Evolutionary conservation across 2,797 vertebrate genomes (phyloP), one percentile per base, ranked within the genome.

Genomic region (Epinephelus awoara): DNA sequence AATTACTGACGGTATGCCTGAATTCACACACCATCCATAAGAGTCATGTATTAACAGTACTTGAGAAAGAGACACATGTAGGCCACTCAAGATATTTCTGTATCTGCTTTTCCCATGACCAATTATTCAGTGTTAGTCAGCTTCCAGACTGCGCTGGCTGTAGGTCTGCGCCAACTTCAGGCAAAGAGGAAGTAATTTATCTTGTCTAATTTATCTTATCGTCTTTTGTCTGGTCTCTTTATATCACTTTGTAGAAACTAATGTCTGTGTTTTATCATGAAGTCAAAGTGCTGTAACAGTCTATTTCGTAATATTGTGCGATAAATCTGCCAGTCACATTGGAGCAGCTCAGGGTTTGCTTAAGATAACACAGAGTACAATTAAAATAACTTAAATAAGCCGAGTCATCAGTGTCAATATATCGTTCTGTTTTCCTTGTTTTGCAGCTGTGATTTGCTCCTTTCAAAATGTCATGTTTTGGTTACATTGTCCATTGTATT

Each of bases 1-100:
- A 89, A 88, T 92, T 88, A 91, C 83, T 40, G 58, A 54, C 62
- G 58, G 25, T 52, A 66, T 0, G 69, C 83, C 82, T 88, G 69
- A 42, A 72, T 81, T 83, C 75, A 81, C 79, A 78, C 79, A 78
- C 57, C 73, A 67, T 80, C 75, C 51, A 75, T 62, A 74, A 72
- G 38, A 70, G 56, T 47, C 81, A 4, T 69, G 63, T 63, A 71
- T 81, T 85, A 90, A 80, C 64, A 84, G 47, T 44, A 61, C 10
- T 46, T 72, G 19, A 58, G 70, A 64, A 50, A 63, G 44, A 77
- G 80, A 86, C 74, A 47, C 67, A 67, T 77, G 59, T 44, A 58
- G 58, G 59, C 54, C 75, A 46, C 47, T 79, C 61, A n/a, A 63
- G 40, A 84, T 88, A 77, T 52, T 76, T 78, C 83, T 82, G 63